phyloP scores from a whole-genome alignment of 1,140 invertebrate species.

The Tigriopus japonicus region DNA sequence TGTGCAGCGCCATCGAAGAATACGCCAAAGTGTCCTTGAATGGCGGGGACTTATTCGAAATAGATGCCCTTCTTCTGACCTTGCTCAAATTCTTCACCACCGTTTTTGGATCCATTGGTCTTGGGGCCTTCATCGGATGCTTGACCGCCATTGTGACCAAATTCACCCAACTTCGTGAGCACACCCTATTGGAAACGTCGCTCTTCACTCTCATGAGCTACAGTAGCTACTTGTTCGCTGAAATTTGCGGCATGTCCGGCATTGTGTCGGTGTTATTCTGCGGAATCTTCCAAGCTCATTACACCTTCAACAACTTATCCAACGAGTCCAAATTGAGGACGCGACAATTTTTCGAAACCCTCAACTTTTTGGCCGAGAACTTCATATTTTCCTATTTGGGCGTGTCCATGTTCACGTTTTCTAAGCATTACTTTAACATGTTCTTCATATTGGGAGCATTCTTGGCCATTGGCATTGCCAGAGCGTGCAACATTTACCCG shows the following conservation, averaged over 20 bases:
- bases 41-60: constrained; percentile 51
- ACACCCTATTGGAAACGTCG: constrained; percentile 78
- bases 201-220: constrained; percentile 94
- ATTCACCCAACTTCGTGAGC: constrained; percentile 76
- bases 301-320: constrained; percentile 91
- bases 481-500: constrained; percentile 86
- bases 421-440: constrained; percentile 77
- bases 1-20: constrained; percentile 47
- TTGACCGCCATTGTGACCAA: constrained; percentile 47
- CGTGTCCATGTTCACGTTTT: constrained; percentile 94
- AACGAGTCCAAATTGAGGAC: constrained; percentile 57
- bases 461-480: constrained; percentile 56
- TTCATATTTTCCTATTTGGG: constrained; percentile 99
- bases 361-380: constrained; percentile 92
- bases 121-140: constrained; percentile 74
- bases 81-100: constrained; percentile 76
- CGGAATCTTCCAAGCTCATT: constrained; percentile 95
- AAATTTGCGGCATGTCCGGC: constrained; percentile 39
- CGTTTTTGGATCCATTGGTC: constrained; percentile 68
- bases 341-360: constrained; percentile 79
- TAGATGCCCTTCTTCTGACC: constrained; percentile 59
- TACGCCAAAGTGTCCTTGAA: constrained; percentile 46
- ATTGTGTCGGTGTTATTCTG: constrained; percentile 90
- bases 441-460: constrained; percentile 81
- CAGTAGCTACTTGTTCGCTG: constrained; percentile 88